Percentiles rank a stretch among this genome's conserved stretches.
Conservation (phyloP, 2,888 invertebrate genomes). For the Pristionchus arcanus region DNA sequence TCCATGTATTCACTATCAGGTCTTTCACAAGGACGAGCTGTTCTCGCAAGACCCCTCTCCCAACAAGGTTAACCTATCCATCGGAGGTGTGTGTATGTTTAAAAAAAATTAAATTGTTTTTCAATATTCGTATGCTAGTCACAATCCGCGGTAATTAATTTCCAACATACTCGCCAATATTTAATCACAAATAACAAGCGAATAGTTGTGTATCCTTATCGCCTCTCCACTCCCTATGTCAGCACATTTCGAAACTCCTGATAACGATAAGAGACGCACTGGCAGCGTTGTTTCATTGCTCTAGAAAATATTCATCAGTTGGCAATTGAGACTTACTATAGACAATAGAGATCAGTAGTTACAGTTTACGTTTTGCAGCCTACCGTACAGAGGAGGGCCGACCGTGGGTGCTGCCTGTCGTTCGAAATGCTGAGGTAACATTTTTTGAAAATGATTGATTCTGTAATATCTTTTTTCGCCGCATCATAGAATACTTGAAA, state of each 20-base stretch:
- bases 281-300: background rate
- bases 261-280: background rate
- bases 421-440: constrained; percentile 88
- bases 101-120: no score
- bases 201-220: background rate
- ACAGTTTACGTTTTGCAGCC: constrained; percentile 83
- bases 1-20: constrained; percentile 84
- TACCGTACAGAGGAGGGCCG: constrained; percentile 93
- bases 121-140: no score
- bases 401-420: constrained; percentile 98
- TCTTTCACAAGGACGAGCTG: constrained; percentile 88
- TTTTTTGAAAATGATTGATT: background rate
- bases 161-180: no score
- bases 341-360: background rate
- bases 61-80: constrained; percentile 93
- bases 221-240: no score
- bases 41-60: constrained; percentile 85
- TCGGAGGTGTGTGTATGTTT: constrained; percentile 94
- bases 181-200: no score
- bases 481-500: background rate
- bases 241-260: background rate
- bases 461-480: background rate
- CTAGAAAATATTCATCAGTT: background rate
- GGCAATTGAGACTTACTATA: background rate
- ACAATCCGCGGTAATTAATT: no score